Percentiles rank a stretch among this genome's conserved stretches.
Conservation (phyloP, 2,888 invertebrate species). For the Diaphora mendica region DNA sequence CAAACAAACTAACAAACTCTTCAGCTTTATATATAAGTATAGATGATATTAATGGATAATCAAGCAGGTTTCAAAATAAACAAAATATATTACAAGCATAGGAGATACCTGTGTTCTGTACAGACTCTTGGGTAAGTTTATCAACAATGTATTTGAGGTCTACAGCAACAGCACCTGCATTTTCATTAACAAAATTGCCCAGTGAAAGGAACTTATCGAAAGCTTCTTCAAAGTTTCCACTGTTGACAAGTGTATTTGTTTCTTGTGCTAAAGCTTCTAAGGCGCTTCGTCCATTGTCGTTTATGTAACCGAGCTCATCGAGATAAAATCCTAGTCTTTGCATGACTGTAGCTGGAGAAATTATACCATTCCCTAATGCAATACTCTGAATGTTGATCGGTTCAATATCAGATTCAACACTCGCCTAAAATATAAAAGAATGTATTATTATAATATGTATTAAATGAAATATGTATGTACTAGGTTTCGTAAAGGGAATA, state of each 20-base stretch:
- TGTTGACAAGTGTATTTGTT: slow-evolving; percentile 81
- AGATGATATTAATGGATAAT: neutral
- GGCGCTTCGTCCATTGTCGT: slow-evolving; percentile 86
- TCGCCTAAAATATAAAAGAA: slow-evolving; percentile 16
- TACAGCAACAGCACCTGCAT: slow-evolving; percentile 89
- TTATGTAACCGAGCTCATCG: slow-evolving; percentile 88
- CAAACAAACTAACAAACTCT: too few relatives aligned
- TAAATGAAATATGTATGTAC: neutral
- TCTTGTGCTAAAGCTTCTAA: slow-evolving; percentile 85
- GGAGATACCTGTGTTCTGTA: slow-evolving; percentile 16
- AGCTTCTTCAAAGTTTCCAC: slow-evolving; percentile 85
- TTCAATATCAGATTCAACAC: neutral
- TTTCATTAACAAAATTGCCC: slow-evolving; percentile 85
- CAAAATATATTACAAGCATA: neutral
- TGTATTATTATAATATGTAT: neutral
- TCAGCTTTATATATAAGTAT: too few relatives aligned
- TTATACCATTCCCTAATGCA: slow-evolving; percentile 93
- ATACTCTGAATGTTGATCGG: slow-evolving; percentile 89
- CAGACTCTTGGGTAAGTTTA: slow-evolving; percentile 58
- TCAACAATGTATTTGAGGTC: slow-evolving; percentile 85
- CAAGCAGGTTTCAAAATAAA: neutral
- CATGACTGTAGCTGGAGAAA: slow-evolving; percentile 88
- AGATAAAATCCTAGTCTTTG: slow-evolving; percentile 78
- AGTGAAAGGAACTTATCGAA: slow-evolving; percentile 88
- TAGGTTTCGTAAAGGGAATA: neutral